Evolutionary conservation across 2,113 vertebrate species (phyloP).

Genomic region (Amphilophus citrinellus): DNA sequence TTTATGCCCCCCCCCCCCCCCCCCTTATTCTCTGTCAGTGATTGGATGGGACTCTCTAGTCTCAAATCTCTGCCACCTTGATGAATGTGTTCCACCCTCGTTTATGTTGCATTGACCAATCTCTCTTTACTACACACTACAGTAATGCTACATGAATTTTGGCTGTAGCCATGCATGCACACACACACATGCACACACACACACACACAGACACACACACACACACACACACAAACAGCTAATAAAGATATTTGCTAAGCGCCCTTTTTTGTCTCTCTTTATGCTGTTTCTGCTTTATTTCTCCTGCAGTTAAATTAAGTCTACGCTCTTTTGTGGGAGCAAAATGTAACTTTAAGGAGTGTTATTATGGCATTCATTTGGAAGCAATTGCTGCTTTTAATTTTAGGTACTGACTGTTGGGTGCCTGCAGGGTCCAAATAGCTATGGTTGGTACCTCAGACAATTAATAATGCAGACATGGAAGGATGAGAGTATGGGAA

Average conservation of each 20-base stretch:
- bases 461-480: constrained; percentile 77
- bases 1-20: constrained; percentile 69
- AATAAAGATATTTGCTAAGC: background rate
- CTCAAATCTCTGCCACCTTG: constrained; percentile 71
- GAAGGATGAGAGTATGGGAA: constrained; percentile 55
- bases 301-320: constrained; percentile 42
- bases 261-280: background rate
- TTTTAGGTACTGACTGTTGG: constrained; percentile 59
- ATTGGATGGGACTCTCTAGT: constrained; percentile 70
- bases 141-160: constrained; percentile 44
- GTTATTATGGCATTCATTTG: constrained; percentile 63
- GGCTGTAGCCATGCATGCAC: background rate
- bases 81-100: constrained; percentile 69
- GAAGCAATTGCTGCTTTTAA: constrained; percentile 72
- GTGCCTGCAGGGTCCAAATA: constrained; percentile 67
- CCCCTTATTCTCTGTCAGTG: constrained; percentile 63
- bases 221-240: background rate
- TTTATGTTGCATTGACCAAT: constrained; percentile 62
- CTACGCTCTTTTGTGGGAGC: constrained; percentile 42
- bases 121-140: constrained; percentile 24
- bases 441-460: constrained; percentile 60
- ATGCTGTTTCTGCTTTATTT: constrained; percentile 13
- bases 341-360: constrained; percentile 62
- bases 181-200: background rate
- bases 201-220: background rate